Evolutionary conservation across 2,797 vertebrate species (phyloP).

Genomic region (Odontamblyopus rebecca): DNA sequence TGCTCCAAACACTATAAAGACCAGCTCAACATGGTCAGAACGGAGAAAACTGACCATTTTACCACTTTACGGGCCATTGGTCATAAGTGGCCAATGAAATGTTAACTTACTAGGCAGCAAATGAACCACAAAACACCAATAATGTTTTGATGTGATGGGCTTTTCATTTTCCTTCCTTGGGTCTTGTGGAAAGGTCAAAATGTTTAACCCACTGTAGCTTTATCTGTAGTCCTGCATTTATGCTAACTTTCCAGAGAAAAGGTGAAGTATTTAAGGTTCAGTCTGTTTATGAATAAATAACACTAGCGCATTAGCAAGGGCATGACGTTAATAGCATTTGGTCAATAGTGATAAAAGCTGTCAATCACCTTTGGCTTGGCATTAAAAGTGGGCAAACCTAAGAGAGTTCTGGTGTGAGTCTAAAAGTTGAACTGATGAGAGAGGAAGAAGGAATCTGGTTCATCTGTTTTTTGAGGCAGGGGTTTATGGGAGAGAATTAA

Average conservation of each 20-base stretch:
- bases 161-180: conserved; percentile 11
- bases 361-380: conserved; percentile 39
- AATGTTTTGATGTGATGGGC: not conserved
- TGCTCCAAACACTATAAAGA: not conserved
- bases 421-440: conserved; percentile 12
- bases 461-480: no score
- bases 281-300: conserved; percentile 23
- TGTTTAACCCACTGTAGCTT: not conserved
- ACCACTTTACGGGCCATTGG: not conserved
- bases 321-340: conserved; percentile 38
- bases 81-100: conserved; percentile 3
- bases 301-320: conserved; percentile 32
- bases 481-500: not conserved
- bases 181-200: conserved; percentile 15
- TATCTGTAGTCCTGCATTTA: conserved; percentile 18
- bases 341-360: conserved; percentile 42
- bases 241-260: conserved; percentile 21
- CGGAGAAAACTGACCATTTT: not conserved
- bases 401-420: conserved; percentile 10
- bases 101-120: not conserved
- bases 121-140: conserved; percentile 1
- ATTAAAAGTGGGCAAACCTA: conserved; percentile 38
- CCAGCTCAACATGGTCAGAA: not conserved
- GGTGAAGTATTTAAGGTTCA: conserved; percentile 26
- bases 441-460: not conserved